Evolutionary conservation across 2,797 vertebrate species (phyloP).

Genomic region (Eutrigla gurnardus): DNA sequence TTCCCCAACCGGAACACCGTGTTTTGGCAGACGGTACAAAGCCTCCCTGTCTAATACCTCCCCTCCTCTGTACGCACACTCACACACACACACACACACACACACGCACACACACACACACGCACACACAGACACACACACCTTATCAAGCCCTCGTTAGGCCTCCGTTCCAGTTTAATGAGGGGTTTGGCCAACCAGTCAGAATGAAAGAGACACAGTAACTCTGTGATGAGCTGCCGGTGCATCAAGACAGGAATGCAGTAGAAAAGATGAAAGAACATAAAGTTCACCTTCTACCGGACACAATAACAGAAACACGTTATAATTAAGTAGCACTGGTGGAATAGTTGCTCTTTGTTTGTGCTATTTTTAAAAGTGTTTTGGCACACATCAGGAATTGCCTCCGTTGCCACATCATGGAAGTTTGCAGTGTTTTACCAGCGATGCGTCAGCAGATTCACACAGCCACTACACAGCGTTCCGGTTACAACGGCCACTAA

Average conservation of each 20-base stretch:
- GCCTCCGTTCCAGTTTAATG: constrained; percentile 71
- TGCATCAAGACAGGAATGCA: constrained; percentile 34
- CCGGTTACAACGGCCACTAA: neutral
- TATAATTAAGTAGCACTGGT: neutral
- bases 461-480: neutral
- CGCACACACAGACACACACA: constrained; percentile 13
- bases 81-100: neutral
- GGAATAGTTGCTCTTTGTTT: neutral
- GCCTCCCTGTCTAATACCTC: constrained; percentile 68
- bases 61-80: constrained; percentile 25
- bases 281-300: neutral
- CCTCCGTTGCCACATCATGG: neutral
- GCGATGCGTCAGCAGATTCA: constrained; percentile 3
- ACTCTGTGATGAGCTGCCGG: constrained; percentile 42
- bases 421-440: constrained; percentile 4
- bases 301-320: constrained; percentile 24
- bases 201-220: constrained; percentile 46
- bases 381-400: neutral
- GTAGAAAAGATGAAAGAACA: neutral
- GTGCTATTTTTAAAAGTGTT: neutral
- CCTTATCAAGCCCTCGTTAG: constrained; percentile 74
- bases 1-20: constrained; percentile 77
- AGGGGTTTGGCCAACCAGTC: constrained; percentile 57
- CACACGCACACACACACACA: constrained; percentile 20
- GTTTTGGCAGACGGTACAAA: constrained; percentile 80